Base-by-base conservation (phyloP, 2,888 invertebrate species). In the Drosophila infuscata region DNA sequence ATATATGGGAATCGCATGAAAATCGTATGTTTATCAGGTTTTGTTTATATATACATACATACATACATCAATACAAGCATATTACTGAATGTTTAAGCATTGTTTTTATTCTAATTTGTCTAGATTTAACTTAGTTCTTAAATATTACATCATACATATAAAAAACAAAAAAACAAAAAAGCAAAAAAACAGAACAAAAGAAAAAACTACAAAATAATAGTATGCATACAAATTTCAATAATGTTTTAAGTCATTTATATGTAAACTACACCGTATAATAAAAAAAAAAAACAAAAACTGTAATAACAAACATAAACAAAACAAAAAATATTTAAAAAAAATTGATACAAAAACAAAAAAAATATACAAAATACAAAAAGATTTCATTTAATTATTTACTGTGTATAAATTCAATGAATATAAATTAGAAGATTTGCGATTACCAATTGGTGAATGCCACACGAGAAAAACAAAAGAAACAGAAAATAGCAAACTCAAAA, bases 201-300 rank as follows among this genome's bases (percentile, higher is more conserved):
- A 38, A 38, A 38, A 56, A 36, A 38, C 11, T 8, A 41, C 29
- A 57, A 62, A 36, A 67, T 60, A 56, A 62, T 60, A 80, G 71
- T 70, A 68, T 68, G 65, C 71, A 61, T 74, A 73, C 61, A 56
- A 58, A 78, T 79, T 46, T 77, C 81, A 74, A 66, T 78, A 79
- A 88, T 87, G 70, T 70, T 77, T 87, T 85, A 85, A 85, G 85
- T 80, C 85, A 81, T 63, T 49, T 76, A 69, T 79, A 73, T 88
- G 74, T 88, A 70, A 73, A 70, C 6, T 76, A 77, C 61, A 57
- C 61, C 73, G 71, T 73, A 70, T 74, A 67, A 69, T 73, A 48
- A 64, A 62, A 77, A 48, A 64, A 62, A 77, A 69, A 67, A 66
- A 69, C 68, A 48, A 65, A 58, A 75, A 70, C 59, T 79, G 79